Evolutionary conservation across 2,113 vertebrate species (phyloP).

Genomic region (Nannospalax galili): DNA sequence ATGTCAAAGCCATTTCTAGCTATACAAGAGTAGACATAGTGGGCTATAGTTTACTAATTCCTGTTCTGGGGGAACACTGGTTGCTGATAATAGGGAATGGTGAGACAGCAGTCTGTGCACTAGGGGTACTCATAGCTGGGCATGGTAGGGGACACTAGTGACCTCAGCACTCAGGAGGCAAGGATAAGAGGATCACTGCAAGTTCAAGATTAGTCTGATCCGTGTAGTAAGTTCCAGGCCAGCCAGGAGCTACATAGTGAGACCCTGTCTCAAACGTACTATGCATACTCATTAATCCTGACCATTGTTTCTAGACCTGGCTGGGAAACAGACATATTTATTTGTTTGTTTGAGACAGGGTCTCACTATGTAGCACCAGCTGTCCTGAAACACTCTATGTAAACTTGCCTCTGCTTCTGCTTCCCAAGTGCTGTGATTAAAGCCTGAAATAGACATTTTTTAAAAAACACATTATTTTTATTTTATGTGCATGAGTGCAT

Average conservation of each 20-base stretch:
- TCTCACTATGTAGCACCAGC: too few species aligned
- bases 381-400: too few species aligned
- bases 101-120: not conserved
- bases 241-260: not conserved
- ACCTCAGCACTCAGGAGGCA: too few species aligned
- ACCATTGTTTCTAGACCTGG: not conserved
- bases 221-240: not conserved
- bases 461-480: too few species aligned
- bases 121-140: not conserved
- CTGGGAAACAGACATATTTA: not conserved
- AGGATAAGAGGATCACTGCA: not conserved
- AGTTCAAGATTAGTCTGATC: too few species aligned
- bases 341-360: too few species aligned
- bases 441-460: too few species aligned
- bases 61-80: not conserved
- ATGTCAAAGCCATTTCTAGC: not conserved
- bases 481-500: too few species aligned
- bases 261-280: not conserved
- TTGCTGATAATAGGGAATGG: not conserved
- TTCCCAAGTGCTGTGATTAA: too few species aligned
- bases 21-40: not conserved
- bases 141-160: not conserved
- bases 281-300: not conserved
- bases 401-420: too few species aligned
- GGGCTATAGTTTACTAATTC: not conserved